Evolutionary conservation across 2,113 vertebrate genomes (phyloP).

Genomic region (Percina caprodes): DNA sequence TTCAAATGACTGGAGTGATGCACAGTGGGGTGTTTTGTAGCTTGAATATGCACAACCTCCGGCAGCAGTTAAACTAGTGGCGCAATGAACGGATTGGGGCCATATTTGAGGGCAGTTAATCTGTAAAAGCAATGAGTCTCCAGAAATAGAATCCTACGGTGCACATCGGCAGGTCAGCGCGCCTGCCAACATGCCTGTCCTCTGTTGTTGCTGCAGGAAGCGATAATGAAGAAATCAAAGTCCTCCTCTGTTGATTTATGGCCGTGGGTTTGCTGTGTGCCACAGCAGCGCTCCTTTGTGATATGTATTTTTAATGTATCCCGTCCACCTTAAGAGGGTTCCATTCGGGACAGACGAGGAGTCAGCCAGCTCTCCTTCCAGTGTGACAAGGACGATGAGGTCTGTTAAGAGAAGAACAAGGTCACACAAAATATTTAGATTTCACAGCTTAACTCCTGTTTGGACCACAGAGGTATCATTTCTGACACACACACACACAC

Average conservation of each 20-base stretch:
- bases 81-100: conserved; percentile 62
- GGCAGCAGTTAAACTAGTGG: conserved; percentile 61
- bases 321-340: conserved; percentile 43
- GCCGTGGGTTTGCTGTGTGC: conserved; percentile 28
- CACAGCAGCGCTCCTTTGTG: conserved; percentile 44
- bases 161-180: conserved; percentile 56
- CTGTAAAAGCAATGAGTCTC: conserved; percentile 71
- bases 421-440: conserved; percentile 60
- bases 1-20: conserved; percentile 39
- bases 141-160: conserved; percentile 71
- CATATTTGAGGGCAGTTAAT: conserved; percentile 73
- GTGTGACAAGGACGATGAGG: conserved; percentile 1
- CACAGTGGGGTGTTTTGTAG: conserved; percentile 35
- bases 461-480: conserved; percentile 2
- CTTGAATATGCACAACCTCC: conserved; percentile 51
- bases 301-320: conserved; percentile 69
- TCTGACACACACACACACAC: not conserved
- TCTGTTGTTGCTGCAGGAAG: conserved; percentile 51
- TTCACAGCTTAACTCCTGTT: not conserved
- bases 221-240: conserved; percentile 71
- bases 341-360: conserved; percentile 44
- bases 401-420: conserved; percentile 66
- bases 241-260: conserved; percentile 70
- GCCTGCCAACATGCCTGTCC: conserved; percentile 38
- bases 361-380: conserved; percentile 27